Percentiles rank a stretch among this genome's conserved stretches.
Conservation (phyloP, 2,888 invertebrate species). For the Chrysolina haemoptera region DNA sequence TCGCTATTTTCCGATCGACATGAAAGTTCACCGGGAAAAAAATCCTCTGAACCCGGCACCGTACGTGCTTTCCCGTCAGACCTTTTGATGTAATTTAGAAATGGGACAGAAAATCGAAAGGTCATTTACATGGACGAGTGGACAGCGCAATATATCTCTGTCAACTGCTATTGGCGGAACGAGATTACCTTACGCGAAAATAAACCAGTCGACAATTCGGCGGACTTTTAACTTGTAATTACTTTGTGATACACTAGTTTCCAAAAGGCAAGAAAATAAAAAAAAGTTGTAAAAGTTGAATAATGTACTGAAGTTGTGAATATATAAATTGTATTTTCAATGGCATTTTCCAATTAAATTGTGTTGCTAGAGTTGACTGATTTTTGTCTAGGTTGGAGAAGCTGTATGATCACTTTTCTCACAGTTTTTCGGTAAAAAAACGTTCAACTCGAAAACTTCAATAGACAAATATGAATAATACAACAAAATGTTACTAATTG, state of each 20-base stretch:
- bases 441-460: too few species aligned
- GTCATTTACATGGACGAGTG: constrained; percentile 60
- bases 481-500: too few species aligned
- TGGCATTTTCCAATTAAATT: too few species aligned
- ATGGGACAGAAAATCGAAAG: constrained; percentile 56
- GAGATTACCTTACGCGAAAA: constrained; percentile 57
- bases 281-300: too few species aligned
- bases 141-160: constrained; percentile 57
- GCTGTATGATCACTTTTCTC: too few species aligned
- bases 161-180: constrained; percentile 51
- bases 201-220: constrained; percentile 48
- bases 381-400: too few species aligned
- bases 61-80: constrained; percentile 43
- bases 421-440: too few species aligned
- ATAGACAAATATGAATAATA: too few species aligned
- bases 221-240: constrained; percentile 40
- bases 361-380: too few species aligned
- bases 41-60: constrained; percentile 19
- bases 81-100: constrained; percentile 54
- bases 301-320: too few species aligned
- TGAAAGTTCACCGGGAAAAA: constrained; percentile 40
- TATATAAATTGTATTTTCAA: too few species aligned
- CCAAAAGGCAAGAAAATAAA: too few species aligned
- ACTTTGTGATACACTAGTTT: constrained; percentile 37
- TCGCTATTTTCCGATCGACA: constrained; percentile 12